phyloP scores from a whole-genome alignment of 2,888 invertebrate species.

The Metacarcinus magister region DNA sequence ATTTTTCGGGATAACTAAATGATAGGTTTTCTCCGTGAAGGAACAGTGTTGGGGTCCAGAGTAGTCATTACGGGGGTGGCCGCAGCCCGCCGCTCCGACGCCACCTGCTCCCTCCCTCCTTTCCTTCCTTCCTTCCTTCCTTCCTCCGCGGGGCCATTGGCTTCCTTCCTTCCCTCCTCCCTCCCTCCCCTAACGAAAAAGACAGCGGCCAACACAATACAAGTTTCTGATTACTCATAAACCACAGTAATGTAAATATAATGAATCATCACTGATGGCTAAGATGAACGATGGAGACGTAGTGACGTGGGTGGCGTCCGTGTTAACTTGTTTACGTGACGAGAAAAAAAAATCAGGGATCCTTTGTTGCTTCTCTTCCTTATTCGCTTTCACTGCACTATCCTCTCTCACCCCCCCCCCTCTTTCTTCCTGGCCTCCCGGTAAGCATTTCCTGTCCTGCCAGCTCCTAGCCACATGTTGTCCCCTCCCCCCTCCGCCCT shows the following conservation, averaged over 20 bases:
- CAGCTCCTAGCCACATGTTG: neutral
- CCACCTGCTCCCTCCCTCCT: conserved; percentile 14
- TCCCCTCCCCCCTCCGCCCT: neutral
- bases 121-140: conserved; percentile 31
- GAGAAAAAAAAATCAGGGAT: neutral
- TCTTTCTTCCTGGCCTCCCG: neutral
- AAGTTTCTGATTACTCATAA: neutral
- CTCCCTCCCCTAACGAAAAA: neutral
- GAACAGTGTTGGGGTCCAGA: neutral
- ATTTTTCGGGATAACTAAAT: neutral
- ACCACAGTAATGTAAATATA: neutral
- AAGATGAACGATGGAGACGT: neutral
- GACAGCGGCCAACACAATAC: conserved; percentile 27
- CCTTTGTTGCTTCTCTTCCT: conserved; percentile 32
- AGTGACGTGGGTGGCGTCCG: neutral
- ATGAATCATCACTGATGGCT: neutral
- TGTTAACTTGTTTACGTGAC: neutral
- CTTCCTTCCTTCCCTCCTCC: conserved; percentile 30
- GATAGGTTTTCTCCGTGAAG: conserved; percentile 3
- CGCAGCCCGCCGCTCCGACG: neutral
- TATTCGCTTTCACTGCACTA: conserved; percentile 41
- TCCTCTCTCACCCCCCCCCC: neutral
- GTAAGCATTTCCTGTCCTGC: conserved; percentile 46
- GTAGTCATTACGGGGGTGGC: conserved; percentile 7
- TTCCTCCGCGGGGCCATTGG: conserved; percentile 37